These are phyloP conservation scores for Platichthys flesus DNA, from an alignment of 2,113 vertebrate genomes.

Conservation along the genomic window DNA sequence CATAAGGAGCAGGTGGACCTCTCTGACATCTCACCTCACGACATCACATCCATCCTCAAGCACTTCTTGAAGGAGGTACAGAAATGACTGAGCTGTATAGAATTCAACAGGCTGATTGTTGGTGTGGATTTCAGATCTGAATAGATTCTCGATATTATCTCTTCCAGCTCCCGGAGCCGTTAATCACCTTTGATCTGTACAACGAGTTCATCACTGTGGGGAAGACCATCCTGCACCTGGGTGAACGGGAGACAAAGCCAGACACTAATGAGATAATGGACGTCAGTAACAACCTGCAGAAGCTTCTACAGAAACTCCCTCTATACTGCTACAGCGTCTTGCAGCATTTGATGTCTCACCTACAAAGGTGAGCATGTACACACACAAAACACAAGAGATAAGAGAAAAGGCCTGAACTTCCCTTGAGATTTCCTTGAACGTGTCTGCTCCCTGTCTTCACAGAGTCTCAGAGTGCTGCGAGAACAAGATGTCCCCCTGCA, in stretches of 20 bases:
- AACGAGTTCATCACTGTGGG: conserved; percentile 85
- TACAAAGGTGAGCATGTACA: conserved; percentile 84
- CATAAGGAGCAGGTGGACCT: conserved; percentile 90
- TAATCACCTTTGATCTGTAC: conserved; percentile 89
- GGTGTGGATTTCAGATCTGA: background rate
- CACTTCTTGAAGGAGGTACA: conserved; percentile 94
- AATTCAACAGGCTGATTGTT: background rate
- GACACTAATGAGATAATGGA: conserved; percentile 61
- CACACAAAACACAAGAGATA: background rate
- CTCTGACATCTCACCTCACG: conserved; percentile 90
- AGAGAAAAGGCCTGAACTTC: background rate
- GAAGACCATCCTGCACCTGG: conserved; percentile 82
- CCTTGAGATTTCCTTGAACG: background rate
- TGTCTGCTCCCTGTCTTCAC: conserved; percentile 31
- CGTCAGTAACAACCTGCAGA: conserved; percentile 77
- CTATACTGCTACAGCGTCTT: conserved; percentile 87
- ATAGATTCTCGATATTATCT: conserved; percentile 19
- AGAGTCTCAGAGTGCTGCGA: conserved; percentile 89
- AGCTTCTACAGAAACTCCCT: conserved; percentile 85
- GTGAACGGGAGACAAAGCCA: conserved; percentile 62
- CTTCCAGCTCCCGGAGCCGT: conserved; percentile 88
- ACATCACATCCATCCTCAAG: conserved; percentile 90
- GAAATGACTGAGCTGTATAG: background rate
- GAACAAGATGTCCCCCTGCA: conserved; percentile 94
- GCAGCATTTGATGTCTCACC: conserved; percentile 86